Evolutionary conservation across 2,888 invertebrate genomes (phyloP), one percentile per base, ranked within the genome.

Genomic region (Eristalinus sepulchralis): DNA sequence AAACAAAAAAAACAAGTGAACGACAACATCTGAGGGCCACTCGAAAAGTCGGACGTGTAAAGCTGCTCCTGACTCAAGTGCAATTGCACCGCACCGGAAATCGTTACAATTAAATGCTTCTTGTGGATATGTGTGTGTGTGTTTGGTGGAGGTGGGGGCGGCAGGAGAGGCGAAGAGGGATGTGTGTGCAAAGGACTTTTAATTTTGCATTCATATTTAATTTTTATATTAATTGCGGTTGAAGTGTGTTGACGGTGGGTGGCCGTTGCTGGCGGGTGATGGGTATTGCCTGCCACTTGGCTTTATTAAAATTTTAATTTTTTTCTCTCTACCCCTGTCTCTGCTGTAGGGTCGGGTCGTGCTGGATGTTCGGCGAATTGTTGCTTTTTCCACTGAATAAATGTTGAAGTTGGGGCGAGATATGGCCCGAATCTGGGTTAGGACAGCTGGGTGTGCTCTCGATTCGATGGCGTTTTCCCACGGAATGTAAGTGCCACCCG

Each of bases 11-110:
- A 59, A 67, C 2, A 60, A 76, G 13, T 11, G 39, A 31, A 67
- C 55, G 27, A 31, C 8, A 31, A 31, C 59, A 76, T 59, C 66
- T 47, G 67, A 66, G 62, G n/a, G 47, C 62, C 82, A 70, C 85
- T 86, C 60, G 60, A 86, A 82, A 86, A 73, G 73, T 86, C 82
- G 85, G 70, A 82, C 82, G 85, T 82, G 82, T 78, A 86, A 77
- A 82, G 77, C 82, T 78, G 73, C 39, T 70, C 47, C 77, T 85
- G 85, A 77, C 64, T 82, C 73, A 78, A 86, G 85, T 86, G 85
- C 85, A 78, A 78, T 82, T 82, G 78, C 78, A 82, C 59, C 82
- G 78, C 70, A 70, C 34, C 59, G 73, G 59, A 86, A 86, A 86
- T 82, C 77, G 85, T 78, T 73, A 82, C 82, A 82, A 82, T 86